These are phyloP conservation scores for Morelia viridis DNA, from an alignment of 2,797 vertebrate genomes.

Conservation along the genomic window DNA sequence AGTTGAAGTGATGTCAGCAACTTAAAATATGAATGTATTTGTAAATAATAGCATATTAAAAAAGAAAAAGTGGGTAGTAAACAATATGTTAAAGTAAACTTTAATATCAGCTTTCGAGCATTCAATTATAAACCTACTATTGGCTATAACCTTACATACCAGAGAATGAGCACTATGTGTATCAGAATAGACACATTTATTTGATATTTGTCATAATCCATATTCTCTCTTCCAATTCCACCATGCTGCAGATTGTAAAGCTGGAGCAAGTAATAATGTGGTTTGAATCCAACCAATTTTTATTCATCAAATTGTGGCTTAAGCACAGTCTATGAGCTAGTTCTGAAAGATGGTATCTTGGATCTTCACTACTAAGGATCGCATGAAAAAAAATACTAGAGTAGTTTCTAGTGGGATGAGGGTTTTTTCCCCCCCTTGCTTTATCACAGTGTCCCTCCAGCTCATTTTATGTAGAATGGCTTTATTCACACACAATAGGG, in stretches of 20 bases:
- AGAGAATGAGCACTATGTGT: neutral
- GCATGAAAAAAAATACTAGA: neutral
- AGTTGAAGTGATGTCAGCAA: neutral
- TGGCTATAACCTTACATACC: neutral
- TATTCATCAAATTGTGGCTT: too few relatives aligned
- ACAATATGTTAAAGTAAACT: neutral
- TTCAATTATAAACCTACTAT: neutral
- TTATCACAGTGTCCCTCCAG: too few relatives aligned
- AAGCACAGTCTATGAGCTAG: too few relatives aligned
- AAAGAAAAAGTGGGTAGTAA: neutral
- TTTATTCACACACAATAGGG: too few relatives aligned
- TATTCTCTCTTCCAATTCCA: neutral
- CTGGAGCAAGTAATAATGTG: neutral
- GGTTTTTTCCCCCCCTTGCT: neutral
- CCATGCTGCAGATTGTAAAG: neutral
- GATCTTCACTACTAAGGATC: neutral
- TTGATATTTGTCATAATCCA: neutral
- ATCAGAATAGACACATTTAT: neutral
- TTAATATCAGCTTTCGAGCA: neutral
- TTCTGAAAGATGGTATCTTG: too few relatives aligned
- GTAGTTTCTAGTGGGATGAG: neutral
- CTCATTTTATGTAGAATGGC: too few relatives aligned
- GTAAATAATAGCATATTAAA: neutral
- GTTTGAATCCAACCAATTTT: neutral
- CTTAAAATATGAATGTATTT: neutral